Evolutionary conservation across 2,888 invertebrate genomes (phyloP).

Genomic region (Merodon equestris): DNA sequence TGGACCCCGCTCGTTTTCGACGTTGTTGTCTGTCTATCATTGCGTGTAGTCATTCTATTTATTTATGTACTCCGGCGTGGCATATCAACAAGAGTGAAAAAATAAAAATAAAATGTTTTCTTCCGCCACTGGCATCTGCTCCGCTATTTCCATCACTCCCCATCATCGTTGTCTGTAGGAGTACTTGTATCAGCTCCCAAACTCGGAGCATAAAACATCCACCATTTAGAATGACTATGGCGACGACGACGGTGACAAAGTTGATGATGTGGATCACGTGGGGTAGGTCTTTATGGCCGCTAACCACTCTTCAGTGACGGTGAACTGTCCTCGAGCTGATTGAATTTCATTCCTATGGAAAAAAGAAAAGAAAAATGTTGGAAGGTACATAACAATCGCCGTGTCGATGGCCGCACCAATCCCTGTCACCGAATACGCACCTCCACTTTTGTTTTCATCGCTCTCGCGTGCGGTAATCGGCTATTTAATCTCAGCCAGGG

Average conservation of each 20-base stretch:
- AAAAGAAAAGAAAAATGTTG: no score
- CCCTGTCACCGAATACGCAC: constrained; percentile 14
- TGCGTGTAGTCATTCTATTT: constrained; percentile 52
- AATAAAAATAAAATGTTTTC: constrained; percentile 32
- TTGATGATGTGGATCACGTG: constrained; percentile 29
- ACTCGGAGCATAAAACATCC: constrained; percentile 38
- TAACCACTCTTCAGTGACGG: no score
- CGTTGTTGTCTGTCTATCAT: constrained; percentile 27
- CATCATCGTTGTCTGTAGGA: no score
- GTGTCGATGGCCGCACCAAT: constrained; percentile 27
- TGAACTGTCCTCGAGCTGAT: no score
- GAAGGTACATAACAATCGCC: constrained; percentile 4
- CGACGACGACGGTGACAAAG: constrained; percentile 2
- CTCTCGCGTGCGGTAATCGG: constrained; percentile 3
- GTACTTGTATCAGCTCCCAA: constrained; percentile 19
- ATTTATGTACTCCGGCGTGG: constrained; percentile 28
- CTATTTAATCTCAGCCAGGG: constrained; percentile 49
- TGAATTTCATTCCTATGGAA: no score
- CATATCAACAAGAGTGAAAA: neutral
- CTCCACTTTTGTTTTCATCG: neutral
- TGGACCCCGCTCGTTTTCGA: no score
- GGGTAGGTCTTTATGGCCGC: no score
- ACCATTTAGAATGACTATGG: constrained; percentile 37
- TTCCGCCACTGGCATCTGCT: constrained; percentile 29
- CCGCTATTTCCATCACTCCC: constrained; percentile 1